Evolutionary conservation across 2,888 invertebrate genomes (phyloP), one percentile per base, ranked within the genome.

Genomic region (Macrosiphum euphorbiae): DNA sequence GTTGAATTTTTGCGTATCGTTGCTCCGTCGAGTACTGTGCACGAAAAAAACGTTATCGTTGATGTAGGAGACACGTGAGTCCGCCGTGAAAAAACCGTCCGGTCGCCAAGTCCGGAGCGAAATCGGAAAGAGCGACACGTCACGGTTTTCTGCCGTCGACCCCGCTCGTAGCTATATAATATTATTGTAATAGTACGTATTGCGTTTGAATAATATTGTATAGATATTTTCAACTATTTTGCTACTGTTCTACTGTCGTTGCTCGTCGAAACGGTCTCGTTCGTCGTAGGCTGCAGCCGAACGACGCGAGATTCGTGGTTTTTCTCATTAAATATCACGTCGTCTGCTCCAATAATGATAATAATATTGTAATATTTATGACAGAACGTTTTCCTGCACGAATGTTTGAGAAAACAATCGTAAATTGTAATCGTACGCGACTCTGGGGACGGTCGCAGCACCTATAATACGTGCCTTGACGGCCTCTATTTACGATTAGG

Each of bases 121-220:
- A 78, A 78, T 78, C 78, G 78, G 16, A 78, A 78, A 35, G 35
- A 78, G 35, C 20, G 78, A 78, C 78, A 20, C 20, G 78, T 78
- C 78, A 78, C 78, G 78, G 78, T 78, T 35, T 78, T 78, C 78
- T 78, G 78, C 78, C 78, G 78, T 78, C 35, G 78, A 35, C 35
- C 78, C 78, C 78, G 78, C 78, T 78, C 78, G 35, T 78, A 78
- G 2, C 78, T 78, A 35, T 78, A 78, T 78, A 78, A 78, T 78
- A 78, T 78, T 78, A 78, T 78, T 78, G 35, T 78, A 78, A 78
- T 78, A 78, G 78, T 78, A 78, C 78, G 78, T 78, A 78, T 78
- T 78, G 20, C 78, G 78, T 35, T 78, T 78, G 20, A 78, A 35
- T 78, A 78, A 78, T 78, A 78, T 78, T 78, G 35, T 78, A 78